Conservation (phyloP, 2,888 invertebrate species). For the Ecdyonurus torrentis region DNA sequence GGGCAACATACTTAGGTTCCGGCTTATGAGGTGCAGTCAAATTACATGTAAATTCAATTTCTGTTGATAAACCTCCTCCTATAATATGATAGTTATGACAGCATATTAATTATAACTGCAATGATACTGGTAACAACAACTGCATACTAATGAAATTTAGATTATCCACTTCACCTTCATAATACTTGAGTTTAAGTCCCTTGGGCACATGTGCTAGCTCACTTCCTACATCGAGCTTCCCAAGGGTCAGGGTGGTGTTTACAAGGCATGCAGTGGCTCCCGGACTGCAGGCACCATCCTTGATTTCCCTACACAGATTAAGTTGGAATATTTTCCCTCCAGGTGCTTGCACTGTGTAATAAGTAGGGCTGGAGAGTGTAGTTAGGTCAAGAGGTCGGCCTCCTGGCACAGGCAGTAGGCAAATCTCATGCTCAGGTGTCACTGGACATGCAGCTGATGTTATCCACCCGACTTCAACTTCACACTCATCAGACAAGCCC, state of each 20-base stretch:
- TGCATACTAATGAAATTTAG: too few relatives aligned
- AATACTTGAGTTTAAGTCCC: background rate
- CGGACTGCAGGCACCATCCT: background rate
- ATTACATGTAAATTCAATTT: background rate
- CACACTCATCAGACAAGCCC: background rate
- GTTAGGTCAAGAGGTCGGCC: background rate
- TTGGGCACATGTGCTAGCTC: background rate
- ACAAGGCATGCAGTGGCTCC: background rate
- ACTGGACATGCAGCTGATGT: slow-evolving; percentile 2
- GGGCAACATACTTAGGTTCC: background rate
- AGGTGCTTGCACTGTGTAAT: background rate
- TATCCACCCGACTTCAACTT: background rate
- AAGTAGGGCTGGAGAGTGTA: background rate
- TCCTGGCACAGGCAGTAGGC: background rate
- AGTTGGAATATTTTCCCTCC: background rate
- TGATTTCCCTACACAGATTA: background rate
- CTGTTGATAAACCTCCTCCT: background rate
- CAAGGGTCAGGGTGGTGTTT: background rate
- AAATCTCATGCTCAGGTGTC: background rate
- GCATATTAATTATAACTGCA: too few relatives aligned
- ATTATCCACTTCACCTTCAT: too few relatives aligned
- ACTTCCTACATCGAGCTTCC: background rate
- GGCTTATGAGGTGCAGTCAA: background rate
- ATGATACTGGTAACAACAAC: too few relatives aligned
- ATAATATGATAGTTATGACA: too few relatives aligned